A percentile compares a stretch with the other conserved stretches of the same genome.
phyloP scores from a whole-genome alignment of 2,797 vertebrate genomes.

The Rousettus madagascariensis region DNA sequence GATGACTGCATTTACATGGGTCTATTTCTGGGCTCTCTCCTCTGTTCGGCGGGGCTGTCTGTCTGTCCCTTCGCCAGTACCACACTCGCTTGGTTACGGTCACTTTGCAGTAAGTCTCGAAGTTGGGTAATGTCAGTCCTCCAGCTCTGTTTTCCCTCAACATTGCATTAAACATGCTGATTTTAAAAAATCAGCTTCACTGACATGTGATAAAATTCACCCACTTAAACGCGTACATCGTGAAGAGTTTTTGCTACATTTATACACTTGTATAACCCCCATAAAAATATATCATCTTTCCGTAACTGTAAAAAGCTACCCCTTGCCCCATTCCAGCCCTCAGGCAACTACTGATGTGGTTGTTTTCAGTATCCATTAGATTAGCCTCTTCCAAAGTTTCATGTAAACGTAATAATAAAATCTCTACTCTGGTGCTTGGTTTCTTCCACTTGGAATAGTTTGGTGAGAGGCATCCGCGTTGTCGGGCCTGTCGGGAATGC shows the following conservation, averaged over 20 bases:
- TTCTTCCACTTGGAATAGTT: not conserved
- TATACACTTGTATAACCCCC: not conserved
- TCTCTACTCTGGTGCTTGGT: not conserved
- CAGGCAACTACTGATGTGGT: not conserved
- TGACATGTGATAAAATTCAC: not conserved
- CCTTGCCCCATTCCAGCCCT: not conserved
- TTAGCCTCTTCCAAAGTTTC: not conserved
- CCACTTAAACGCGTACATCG: no score
- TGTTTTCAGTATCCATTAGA: not conserved
- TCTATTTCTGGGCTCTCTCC: no score
- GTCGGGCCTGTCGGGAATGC: not conserved
- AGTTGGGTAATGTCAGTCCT: not conserved
- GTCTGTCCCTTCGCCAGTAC: not conserved
- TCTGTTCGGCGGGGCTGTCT: not conserved
- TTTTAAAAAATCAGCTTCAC: not conserved
- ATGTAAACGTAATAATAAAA: not conserved
- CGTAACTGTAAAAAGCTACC: not conserved
- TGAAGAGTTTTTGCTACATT: not conserved
- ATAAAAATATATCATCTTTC: not conserved
- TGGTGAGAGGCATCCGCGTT: not conserved
- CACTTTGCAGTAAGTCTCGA: not conserved
- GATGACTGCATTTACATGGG: no score
- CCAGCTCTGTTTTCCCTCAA: not conserved
- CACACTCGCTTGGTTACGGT: not conserved
- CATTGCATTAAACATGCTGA: not conserved